Evolutionary conservation across 2,888 invertebrate species (phyloP), one percentile per base, ranked within the genome.

Genomic region (Exephanes ischioxanthus): DNA sequence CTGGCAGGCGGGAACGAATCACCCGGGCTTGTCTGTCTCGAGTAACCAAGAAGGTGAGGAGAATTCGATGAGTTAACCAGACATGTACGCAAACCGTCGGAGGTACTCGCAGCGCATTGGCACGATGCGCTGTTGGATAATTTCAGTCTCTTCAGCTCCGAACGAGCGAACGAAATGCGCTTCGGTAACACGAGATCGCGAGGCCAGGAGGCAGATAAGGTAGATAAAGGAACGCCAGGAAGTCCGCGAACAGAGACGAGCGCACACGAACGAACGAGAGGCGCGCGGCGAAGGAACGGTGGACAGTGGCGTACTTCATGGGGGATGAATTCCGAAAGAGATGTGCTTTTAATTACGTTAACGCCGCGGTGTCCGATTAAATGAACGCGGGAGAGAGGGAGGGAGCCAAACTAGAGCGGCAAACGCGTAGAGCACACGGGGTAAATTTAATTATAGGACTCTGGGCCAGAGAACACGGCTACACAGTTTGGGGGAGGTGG

Each of bases 301-400:
- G 72, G 71, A 68, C 14, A 78, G 80, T 51, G 19, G 61, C 61
- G 6, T 33, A 76, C 81, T 82, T 87, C 86, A 81, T 58, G 61
- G 87, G 88, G 89, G 88, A 88, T 87, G 90, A 91, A 91, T 91
- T 90, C 90, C 90, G 87, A 91, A 91, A 91, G 89, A 92, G 93
- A 92, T 92, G 92, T 90, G 92, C 92, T 92, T 93, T 92, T 93
- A 93, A 93, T 93, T 93, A 93, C 91, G 91, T 90, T 90, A 91
- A 91, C 90, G 90, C 88, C 85, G 16, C 16, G 90, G 91, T 91
- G 91, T 92, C 91, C 92, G 92, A 93, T 93, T 92, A 92, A 92
- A 92, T 91, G 91, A 92, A 91, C 88, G 89, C 88, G 91, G 88
- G 41, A 89, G 76, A 55, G 26, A 14, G 14, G 0, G 80, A 68